These are phyloP conservation scores for Cloeon dipterum DNA, from an alignment of 2,888 invertebrate genomes.

Conservation along the genomic window DNA sequence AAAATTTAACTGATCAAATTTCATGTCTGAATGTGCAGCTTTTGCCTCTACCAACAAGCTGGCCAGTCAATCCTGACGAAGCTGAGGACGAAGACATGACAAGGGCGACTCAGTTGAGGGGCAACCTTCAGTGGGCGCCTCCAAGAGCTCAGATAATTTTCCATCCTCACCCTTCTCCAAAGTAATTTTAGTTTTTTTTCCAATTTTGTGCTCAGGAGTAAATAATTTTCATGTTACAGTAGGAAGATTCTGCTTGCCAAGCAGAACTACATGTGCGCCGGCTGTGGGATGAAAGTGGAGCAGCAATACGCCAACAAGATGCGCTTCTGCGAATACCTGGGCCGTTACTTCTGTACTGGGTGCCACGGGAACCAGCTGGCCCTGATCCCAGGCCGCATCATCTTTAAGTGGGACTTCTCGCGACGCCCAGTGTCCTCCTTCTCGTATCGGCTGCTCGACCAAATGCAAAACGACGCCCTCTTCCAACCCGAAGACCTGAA, in stretches of 20 bases:
- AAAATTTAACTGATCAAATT: too few species aligned
- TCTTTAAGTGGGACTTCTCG: slow-evolving; percentile 38
- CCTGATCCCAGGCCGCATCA: slow-evolving; percentile 41
- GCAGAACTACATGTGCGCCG: slow-evolving; percentile 61
- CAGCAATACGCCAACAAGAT: slow-evolving; percentile 44
- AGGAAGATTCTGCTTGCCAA: slow-evolving; percentile 36
- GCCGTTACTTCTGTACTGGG: slow-evolving; percentile 66
- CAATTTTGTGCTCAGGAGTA: too few species aligned
- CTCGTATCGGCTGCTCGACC: slow-evolving; percentile 47
- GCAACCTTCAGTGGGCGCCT: slow-evolving; percentile 64
- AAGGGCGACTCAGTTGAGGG: slow-evolving; percentile 30
- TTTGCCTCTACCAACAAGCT: slow-evolving; percentile 48
- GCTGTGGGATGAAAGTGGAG: slow-evolving; percentile 61
- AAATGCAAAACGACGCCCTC: slow-evolving; percentile 53
- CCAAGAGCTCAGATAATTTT: slow-evolving; percentile 65
- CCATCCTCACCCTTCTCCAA: slow-evolving; percentile 41
- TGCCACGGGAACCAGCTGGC: slow-evolving; percentile 59
- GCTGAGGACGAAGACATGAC: slow-evolving; percentile 20
- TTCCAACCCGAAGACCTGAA: slow-evolving; percentile 52
- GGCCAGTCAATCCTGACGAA: slow-evolving; percentile 42
- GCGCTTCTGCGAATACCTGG: slow-evolving; percentile 63
- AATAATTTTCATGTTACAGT: slow-evolving; percentile 19
- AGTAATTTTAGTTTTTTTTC: slow-evolving; percentile 25
- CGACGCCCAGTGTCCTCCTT: slow-evolving; percentile 66
- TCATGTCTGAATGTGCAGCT: slow-evolving; percentile 28